A percentile compares a stretch with the other conserved stretches of the same genome.
Evolutionary conservation across 1,140 invertebrate genomes (phyloP).

Genomic region (Tetragonula clypearis): DNA sequence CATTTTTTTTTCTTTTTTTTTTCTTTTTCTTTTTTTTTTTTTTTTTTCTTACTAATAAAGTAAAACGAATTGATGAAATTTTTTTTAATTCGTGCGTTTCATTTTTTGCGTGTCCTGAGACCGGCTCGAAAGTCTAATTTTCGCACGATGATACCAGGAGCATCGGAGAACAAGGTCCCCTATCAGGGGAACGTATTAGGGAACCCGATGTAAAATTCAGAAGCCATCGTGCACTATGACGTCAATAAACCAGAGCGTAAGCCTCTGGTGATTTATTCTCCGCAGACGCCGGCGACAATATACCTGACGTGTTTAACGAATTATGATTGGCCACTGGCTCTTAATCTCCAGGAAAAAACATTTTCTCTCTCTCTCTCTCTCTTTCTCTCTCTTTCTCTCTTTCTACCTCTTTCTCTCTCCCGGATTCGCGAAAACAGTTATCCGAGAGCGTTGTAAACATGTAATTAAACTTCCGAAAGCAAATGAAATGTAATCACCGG

Average conservation of each 20-base stretch:
- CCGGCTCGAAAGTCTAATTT: neutral
- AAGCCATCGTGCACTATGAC: conserved; percentile 42
- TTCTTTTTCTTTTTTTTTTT: neutral
- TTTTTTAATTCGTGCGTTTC: neutral
- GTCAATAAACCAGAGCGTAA: conserved; percentile 52
- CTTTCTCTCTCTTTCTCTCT: too few relatives aligned
- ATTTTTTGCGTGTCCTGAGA: neutral
- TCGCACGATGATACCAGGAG: neutral
- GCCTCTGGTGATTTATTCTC: conserved; percentile 55
- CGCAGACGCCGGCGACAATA: conserved; percentile 4
- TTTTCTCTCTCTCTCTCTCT: neutral
- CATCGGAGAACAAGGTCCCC: neutral
- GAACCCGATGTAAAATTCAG: conserved; percentile 60
- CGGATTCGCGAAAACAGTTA: neutral
- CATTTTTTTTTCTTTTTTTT: too few relatives aligned
- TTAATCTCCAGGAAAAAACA: neutral
- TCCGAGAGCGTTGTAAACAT: neutral
- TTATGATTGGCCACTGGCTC: conserved; percentile 41
- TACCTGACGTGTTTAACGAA: conserved; percentile 40
- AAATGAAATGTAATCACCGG: neutral
- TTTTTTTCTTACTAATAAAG: neutral
- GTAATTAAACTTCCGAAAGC: neutral
- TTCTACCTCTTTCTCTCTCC: too few relatives aligned
- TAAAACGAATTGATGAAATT: neutral
- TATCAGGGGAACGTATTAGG: conserved; percentile 42